These are phyloP conservation scores for Mus musculus DNA, from an alignment of 2,113 vertebrate species.

Conservation along the genomic window DNA sequence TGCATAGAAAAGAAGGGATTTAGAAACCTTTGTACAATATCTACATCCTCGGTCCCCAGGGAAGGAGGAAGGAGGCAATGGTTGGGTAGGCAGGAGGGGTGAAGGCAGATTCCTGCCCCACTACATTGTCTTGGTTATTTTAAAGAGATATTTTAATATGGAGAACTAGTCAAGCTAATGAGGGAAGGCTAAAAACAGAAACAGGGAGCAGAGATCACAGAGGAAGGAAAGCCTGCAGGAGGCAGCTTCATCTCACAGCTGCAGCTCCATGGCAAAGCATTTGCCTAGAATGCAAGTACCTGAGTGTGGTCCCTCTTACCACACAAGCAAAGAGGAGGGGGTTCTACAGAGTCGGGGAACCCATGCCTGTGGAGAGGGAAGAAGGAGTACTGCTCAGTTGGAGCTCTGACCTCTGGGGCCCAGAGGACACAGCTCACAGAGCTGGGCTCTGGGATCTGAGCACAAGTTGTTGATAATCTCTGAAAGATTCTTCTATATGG, in stretches of 20 bases:
- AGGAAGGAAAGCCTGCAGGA: fast-evolving
- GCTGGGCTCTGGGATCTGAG: not conserved
- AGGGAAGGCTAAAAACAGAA: not conserved
- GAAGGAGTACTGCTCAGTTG: not conserved
- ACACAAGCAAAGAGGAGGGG: not conserved
- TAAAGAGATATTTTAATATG: not conserved
- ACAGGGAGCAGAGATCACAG: no score
- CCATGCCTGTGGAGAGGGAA: not conserved
- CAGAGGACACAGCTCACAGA: no score
- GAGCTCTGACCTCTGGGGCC: not conserved
- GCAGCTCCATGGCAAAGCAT: not conserved
- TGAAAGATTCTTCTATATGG: not conserved
- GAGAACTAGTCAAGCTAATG: not conserved
- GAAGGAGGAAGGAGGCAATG: constrained; percentile 50
- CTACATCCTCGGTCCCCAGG: constrained; percentile 90
- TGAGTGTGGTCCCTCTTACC: not conserved
- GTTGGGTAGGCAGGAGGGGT: not conserved
- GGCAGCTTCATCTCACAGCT: not conserved
- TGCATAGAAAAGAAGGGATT: constrained; percentile 99
- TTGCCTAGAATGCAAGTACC: not conserved
- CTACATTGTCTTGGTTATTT: not conserved
- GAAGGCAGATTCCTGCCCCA: constrained; percentile 39
- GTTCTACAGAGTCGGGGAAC: not conserved
- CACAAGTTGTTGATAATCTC: not conserved
- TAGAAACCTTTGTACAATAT: constrained; percentile 99